phyloP scores from a whole-genome alignment of 2,888 invertebrate genomes.

The Ephialtes manifestator region DNA sequence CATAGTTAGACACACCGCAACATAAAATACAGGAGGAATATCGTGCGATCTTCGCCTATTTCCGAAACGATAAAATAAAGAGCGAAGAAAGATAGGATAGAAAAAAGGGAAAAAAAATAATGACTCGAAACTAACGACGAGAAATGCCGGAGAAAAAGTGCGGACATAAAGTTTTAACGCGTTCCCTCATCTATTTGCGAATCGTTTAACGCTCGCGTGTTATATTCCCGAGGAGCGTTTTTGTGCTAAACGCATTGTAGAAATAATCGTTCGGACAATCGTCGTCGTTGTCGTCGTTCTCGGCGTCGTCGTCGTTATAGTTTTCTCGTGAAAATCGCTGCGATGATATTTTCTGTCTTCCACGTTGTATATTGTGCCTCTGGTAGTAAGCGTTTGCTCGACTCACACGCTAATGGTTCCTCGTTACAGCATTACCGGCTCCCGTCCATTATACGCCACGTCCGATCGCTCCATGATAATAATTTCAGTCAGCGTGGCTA shows the following conservation, averaged over 20 bases:
- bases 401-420: slow-evolving; percentile 55
- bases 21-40: slow-evolving; percentile 4
- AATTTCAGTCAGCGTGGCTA: slow-evolving; percentile 60
- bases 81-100: not conserved
- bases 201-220: slow-evolving; percentile 26
- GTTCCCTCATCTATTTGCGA: slow-evolving; percentile 19
- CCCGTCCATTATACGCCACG: slow-evolving; percentile 62
- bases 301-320: slow-evolving; percentile 16
- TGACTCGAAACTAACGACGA: not conserved
- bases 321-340: slow-evolving; percentile 23
- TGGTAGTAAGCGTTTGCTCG: not conserved
- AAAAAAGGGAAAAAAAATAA: slow-evolving; percentile 17
- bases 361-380: not conserved
- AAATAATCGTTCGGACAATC: slow-evolving; percentile 36
- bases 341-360: slow-evolving; percentile 32
- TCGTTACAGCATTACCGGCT: slow-evolving; percentile 65
- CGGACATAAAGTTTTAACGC: slow-evolving; percentile 27
- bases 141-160: slow-evolving; percentile 21
- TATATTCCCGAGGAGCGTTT: slow-evolving; percentile 1
- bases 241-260: slow-evolving; percentile 36
- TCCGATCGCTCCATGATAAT: slow-evolving; percentile 67
- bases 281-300: slow-evolving; percentile 3
- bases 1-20: not conserved
- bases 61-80: not conserved
- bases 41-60: slow-evolving; percentile 25